Evolutionary conservation across 2,113 vertebrate species (phyloP).

Genomic region (Illadopsis cleaveri): DNA sequence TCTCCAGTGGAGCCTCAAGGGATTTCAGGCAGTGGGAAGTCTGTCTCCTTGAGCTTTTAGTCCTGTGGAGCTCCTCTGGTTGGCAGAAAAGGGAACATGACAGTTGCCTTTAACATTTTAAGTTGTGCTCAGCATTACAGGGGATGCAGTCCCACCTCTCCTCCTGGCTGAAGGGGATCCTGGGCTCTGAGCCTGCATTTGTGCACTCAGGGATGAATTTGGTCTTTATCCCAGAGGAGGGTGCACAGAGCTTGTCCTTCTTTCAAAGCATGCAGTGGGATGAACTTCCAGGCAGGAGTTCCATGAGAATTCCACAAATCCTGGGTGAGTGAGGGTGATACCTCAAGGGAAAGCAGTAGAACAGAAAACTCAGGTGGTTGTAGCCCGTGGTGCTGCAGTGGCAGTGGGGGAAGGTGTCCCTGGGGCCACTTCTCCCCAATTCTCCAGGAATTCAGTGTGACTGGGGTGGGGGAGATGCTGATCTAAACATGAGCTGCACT

Average conservation of each 20-base stretch:
- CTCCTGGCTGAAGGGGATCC: neutral
- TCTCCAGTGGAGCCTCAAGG: neutral
- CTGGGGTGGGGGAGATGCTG: neutral
- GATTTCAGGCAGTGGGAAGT: neutral
- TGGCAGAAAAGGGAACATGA: neutral
- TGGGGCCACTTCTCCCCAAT: neutral
- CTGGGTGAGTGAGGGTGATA: too few species aligned
- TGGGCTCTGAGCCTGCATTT: neutral
- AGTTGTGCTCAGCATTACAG: accelerated
- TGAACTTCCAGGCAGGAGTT: neutral
- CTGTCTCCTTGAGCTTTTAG: neutral
- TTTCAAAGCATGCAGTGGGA: neutral
- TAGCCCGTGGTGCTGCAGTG: neutral
- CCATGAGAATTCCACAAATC: neutral
- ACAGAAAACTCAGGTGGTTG: accelerated
- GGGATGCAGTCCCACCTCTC: neutral
- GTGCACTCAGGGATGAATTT: accelerated
- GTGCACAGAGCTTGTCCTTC: neutral
- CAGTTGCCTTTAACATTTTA: neutral
- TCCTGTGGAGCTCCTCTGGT: neutral
- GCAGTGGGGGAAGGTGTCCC: neutral
- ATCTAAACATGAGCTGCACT: neutral
- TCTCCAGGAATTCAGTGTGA: accelerated
- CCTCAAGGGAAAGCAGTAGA: too few species aligned
- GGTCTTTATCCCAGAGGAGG: neutral